Base-by-base conservation (phyloP, 2,113 vertebrate species). In the Xyrauchen texanus region DNA sequence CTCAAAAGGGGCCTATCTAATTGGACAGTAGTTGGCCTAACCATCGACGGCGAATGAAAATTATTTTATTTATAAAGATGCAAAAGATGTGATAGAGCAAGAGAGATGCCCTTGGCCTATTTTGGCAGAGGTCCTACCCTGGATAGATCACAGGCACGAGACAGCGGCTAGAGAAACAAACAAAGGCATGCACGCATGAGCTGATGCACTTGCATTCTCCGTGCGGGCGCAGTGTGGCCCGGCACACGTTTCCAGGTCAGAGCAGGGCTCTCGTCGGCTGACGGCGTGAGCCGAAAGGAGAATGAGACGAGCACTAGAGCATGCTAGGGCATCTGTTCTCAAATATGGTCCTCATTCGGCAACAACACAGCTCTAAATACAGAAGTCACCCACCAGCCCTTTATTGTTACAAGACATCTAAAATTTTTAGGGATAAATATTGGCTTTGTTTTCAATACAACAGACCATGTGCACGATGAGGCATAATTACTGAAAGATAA, bases 21-120 rank as follows among this genome's bases (percentile, higher is more conserved):
- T 79, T 70, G 58, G 65, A 55, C 71, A 16, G 71, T n/a, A 21
- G 49, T 51, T 51, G 63, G 58, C 58, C 76, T 47, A 67, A 47
- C 75, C 49, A 45, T 10, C 51, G 8, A 66, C 16, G 16, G 62
- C 55, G 62, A 8, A 64, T 6, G 53, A 57, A 68, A 58, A 73
- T 61, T 68, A 44, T 46, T 77, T 80, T 83, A 76, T 80, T 71
- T 72, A 72, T 80, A 79, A 77, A 85, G 61, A 63, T 34, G 52
- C 21, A 4, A 13, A 65, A 79, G 67, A 81, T 6, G n/a, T 58
- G 51, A 2, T 8, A n/a, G 12, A 62, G 8, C 46, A 44, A 46
- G 58, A 72, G n/a, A 76, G 64, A 42, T 61, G 67, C 78, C 79
- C 80, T 81, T 80, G 79, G 74, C 79, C 74, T 70, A 74, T 68